A percentile compares a stretch with the other conserved stretches of the same genome.
These are phyloP conservation scores for Teleogryllus occipitalis DNA, from an alignment of 1,140 invertebrate genomes.

Conservation along the genomic window DNA sequence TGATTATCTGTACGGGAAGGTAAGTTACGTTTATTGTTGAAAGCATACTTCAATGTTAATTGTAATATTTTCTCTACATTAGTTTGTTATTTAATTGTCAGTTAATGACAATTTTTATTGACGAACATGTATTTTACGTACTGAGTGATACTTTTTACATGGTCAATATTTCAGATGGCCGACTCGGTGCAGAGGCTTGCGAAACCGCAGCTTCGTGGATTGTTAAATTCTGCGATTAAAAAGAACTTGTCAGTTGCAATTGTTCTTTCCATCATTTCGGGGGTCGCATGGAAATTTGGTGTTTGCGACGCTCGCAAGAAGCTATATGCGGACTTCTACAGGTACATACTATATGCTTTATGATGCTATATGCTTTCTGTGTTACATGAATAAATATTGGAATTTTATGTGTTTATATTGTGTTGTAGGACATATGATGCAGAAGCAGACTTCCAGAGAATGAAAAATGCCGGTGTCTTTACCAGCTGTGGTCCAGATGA, in stretches of 20 bases:
- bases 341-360: conserved; percentile 35
- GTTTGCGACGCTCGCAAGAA: conserved; percentile 46
- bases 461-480: conserved; percentile 41
- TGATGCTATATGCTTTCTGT: background rate
- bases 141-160: conserved; percentile 7
- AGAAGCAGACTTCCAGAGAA: conserved; percentile 36
- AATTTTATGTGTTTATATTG: conserved; percentile 14
- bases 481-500: conserved; percentile 14
- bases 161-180: conserved; percentile 24
- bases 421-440: conserved; percentile 42
- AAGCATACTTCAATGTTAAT: too few relatives aligned
- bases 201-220: conserved; percentile 47
- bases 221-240: conserved; percentile 47
- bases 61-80: too few relatives aligned
- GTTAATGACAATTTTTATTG: background rate
- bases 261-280: conserved; percentile 34
- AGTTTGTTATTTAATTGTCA: background rate
- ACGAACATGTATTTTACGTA: background rate
- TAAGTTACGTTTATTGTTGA: too few relatives aligned
- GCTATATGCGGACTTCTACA: conserved; percentile 58
- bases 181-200: conserved; percentile 28
- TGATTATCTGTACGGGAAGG: too few relatives aligned
- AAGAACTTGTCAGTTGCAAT: conserved; percentile 42
- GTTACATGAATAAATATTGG: background rate
- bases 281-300: conserved; percentile 39